Conservation (phyloP, 2,888 invertebrate species). For the Stenchaetothrips biformis region DNA sequence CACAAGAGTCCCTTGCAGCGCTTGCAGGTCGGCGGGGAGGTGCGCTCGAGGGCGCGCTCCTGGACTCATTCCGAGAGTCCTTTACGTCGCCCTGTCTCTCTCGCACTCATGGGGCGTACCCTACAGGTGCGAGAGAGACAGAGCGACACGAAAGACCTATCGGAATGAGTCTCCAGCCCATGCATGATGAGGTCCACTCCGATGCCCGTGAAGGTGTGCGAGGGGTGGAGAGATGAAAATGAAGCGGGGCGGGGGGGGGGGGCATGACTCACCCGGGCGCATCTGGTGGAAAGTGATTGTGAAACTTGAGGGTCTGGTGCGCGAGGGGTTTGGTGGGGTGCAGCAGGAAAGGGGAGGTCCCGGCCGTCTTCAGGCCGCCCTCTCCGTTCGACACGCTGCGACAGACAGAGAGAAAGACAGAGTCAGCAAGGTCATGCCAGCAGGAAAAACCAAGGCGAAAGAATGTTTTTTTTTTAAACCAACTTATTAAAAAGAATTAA, state of each 20-base stretch:
- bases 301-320: slow-evolving; percentile 77
- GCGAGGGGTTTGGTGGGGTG: slow-evolving; percentile 47
- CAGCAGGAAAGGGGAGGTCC: slow-evolving; percentile 69
- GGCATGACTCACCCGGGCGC: slow-evolving; percentile 62
- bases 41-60: too few relatives aligned
- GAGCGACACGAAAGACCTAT: too few relatives aligned
- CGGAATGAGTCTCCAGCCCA: too few relatives aligned
- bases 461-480: slow-evolving; percentile 10
- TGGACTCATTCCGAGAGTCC: too few relatives aligned
- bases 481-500: slow-evolving; percentile 27
- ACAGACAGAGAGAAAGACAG: slow-evolving; percentile 31
- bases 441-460: slow-evolving; percentile 39
- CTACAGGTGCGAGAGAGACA: too few relatives aligned
- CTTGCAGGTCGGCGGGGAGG: too few relatives aligned
- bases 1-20: too few relatives aligned
- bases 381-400: slow-evolving; percentile 44
- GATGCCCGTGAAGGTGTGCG: too few relatives aligned
- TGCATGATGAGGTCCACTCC: too few relatives aligned
- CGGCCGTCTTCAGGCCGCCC: slow-evolving; percentile 48
- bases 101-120: too few relatives aligned
- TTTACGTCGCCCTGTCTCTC: too few relatives aligned
- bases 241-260: not conserved
- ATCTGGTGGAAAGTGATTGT: slow-evolving; percentile 89
- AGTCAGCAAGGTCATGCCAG: slow-evolving; percentile 48
- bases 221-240: slow-evolving; percentile 39